These are phyloP conservation scores for Steinernema carpocapsae DNA, from an alignment of 2,888 invertebrate genomes.

Conservation along the genomic window DNA sequence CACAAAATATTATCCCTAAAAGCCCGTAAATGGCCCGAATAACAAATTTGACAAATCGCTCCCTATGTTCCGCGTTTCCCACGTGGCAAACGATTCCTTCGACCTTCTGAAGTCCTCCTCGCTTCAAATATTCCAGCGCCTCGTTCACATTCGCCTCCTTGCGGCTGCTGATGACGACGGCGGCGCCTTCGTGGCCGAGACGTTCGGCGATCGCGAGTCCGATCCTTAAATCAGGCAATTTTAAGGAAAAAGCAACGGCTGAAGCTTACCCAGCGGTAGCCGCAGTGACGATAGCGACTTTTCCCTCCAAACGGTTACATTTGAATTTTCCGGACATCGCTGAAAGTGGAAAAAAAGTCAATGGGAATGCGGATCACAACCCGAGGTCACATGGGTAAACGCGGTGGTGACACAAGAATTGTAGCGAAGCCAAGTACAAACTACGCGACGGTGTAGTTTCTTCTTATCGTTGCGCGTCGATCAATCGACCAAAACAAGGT, in stretches of 20 bases:
- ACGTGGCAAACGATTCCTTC: slow-evolving; percentile 87
- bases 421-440: slow-evolving; percentile 6
- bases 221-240: slow-evolving; percentile 73
- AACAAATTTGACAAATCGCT: slow-evolving; percentile 39
- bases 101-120: slow-evolving; percentile 76
- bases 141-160: slow-evolving; percentile 84
- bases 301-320: slow-evolving; percentile 58
- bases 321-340: slow-evolving; percentile 44
- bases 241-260: background rate
- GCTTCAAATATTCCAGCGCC: slow-evolving; percentile 78
- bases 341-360: background rate
- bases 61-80: slow-evolving; percentile 40
- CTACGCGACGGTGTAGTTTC: background rate
- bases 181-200: slow-evolving; percentile 86
- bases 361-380: background rate
- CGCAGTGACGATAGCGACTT: slow-evolving; percentile 66
- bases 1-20: background rate
- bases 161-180: slow-evolving; percentile 87
- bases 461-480: too few relatives aligned
- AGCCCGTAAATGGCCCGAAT: background rate
- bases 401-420: slow-evolving; percentile 1
- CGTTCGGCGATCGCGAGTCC: slow-evolving; percentile 88
- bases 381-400: background rate
- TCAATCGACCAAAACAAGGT: too few relatives aligned
- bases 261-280: slow-evolving; percentile 59